These are phyloP conservation scores for Felis catus DNA, from an alignment of 2,113 vertebrate genomes.

Conservation along the genomic window DNA sequence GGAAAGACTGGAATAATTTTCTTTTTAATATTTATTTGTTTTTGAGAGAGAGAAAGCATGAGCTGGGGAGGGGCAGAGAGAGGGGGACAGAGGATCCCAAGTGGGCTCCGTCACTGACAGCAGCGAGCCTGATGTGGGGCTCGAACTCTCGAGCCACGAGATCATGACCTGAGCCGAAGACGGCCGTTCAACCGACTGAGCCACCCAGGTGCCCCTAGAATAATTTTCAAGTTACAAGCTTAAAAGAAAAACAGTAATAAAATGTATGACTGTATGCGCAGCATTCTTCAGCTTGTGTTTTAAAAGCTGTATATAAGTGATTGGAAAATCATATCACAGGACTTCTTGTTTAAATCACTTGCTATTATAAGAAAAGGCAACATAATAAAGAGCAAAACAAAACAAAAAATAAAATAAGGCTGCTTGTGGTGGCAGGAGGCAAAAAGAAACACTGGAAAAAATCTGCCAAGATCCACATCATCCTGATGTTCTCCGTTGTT, in stretches of 20 bases:
- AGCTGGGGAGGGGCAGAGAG: not conserved
- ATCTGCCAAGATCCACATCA: not conserved
- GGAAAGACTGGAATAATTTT: not conserved
- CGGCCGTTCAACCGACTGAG: not conserved
- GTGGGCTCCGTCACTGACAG: not conserved
- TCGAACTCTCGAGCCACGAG: not conserved
- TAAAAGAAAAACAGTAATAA: not conserved
- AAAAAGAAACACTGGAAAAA: not conserved
- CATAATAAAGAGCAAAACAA: not conserved
- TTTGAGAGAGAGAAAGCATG: not conserved
- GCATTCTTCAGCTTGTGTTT: not conserved
- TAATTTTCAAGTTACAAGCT: not conserved
- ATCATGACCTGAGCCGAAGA: not conserved
- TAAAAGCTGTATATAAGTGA: not conserved
- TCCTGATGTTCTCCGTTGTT: not conserved
- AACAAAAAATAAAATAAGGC: not conserved
- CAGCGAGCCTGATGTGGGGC: accelerated
- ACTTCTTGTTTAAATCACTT: not conserved
- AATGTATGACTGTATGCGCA: not conserved
- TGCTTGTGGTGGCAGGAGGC: not conserved
- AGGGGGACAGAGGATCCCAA: not conserved
- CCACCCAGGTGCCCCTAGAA: not conserved
- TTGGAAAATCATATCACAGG: not conserved
- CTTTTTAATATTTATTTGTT: not conserved
- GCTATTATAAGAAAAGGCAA: not conserved